These are phyloP conservation scores for Phasia obesa DNA, from an alignment of 2,888 invertebrate genomes.

Conservation along the genomic window DNA sequence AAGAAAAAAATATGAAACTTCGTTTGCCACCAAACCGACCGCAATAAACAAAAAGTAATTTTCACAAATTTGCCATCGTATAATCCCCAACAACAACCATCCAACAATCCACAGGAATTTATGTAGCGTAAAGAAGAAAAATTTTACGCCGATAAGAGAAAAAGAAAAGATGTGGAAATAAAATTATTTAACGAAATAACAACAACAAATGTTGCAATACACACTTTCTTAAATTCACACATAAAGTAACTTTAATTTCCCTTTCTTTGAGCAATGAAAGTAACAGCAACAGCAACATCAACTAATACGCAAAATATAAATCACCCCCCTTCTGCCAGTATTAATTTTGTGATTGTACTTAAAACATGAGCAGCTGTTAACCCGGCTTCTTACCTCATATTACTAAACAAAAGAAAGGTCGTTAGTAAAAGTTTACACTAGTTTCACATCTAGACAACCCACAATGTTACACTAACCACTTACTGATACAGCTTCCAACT, in stretches of 20 bases:
- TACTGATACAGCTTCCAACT: constrained; percentile 5
- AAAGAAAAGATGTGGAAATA: background rate
- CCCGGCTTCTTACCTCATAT: constrained; percentile 67
- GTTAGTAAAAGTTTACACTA: constrained; percentile 64
- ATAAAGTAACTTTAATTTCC: constrained; percentile 41
- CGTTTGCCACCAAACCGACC: constrained; percentile 45
- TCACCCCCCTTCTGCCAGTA: constrained; percentile 39
- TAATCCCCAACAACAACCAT: constrained; percentile 76
- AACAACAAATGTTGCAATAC: constrained; percentile 46
- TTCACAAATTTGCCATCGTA: constrained; percentile 81
- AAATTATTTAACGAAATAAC: constrained; percentile 31
- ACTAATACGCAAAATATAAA: constrained; percentile 51
- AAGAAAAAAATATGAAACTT: constrained; percentile 12
- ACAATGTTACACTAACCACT: constrained; percentile 15
- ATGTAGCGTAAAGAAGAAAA: constrained; percentile 76
- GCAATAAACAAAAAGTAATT: constrained; percentile 81
- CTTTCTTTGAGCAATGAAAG: constrained; percentile 11
- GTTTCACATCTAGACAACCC: constrained; percentile 43
- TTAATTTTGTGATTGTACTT: constrained; percentile 55
- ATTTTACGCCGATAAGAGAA: constrained; percentile 38
- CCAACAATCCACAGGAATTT: constrained; percentile 77
- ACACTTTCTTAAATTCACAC: constrained; percentile 22
- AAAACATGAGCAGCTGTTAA: constrained; percentile 71
- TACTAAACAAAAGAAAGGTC: constrained; percentile 68
- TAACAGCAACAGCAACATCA: background rate